Base-by-base conservation (phyloP, 2,888 invertebrate species). In the Eupeodes latifasciatus region DNA sequence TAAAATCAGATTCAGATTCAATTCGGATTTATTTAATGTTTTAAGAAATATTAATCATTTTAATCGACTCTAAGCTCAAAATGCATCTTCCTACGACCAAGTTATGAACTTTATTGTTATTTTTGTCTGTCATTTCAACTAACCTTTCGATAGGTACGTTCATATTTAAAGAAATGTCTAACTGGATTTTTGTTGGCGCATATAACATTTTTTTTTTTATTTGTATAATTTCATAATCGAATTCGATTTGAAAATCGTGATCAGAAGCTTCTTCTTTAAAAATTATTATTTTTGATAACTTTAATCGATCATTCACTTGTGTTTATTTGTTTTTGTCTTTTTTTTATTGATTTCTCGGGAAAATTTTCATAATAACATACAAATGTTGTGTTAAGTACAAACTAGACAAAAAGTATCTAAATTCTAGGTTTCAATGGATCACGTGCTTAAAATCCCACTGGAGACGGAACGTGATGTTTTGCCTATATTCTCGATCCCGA, bases 181-280 rank as follows among this genome's bases (percentile, higher is more conserved):
- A 61, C 19, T 62, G 11, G 57, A 80, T 72, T 62, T 85, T 69
- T 55, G 59, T 47, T 44, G 57, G 40, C 40, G 40, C 6, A 67
- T 64, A 47, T 72, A 66, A 62, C 34, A 57, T 85, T 72, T 77
- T 81, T 77, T 81, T 66, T 79, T 85, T 85, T 19, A 19, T 19
- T 40, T 40, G 40, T 40, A 9, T 59, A 76, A 76, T 86, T 86
- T 86, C 86, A 82, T 83, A 87, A 87, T 69, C 75, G 75, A 79
- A 59, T 69, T 78, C 51, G 53, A 59, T 69, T 78, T 55, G 59
- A 79, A 64, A 75, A 53, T 82, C 86, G 86, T 87, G 82, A 79
- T 69, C 59, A 59, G 80, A 76, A 81, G 77, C 81, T 76, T 85
- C 84, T 80, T 79, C 62, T 62, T 40, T 1, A 5, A 55, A 71